Base-by-base conservation (phyloP, 2,797 vertebrate genomes). In the Muscicapa comitata region DNA sequence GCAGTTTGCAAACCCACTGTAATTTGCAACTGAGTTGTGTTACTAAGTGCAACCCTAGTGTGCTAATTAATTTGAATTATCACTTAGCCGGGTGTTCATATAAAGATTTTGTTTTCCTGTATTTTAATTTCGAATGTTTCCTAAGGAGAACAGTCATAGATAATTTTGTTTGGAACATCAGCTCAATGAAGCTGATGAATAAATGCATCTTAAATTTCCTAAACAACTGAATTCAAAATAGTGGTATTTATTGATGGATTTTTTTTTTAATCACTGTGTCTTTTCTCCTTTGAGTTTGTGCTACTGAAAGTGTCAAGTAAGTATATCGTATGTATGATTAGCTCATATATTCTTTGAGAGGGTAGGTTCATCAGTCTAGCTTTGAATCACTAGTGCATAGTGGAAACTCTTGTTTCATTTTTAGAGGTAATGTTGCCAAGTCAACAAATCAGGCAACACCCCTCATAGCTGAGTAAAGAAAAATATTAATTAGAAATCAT, bases 51-150 rank as follows among this genome's bases (percentile, higher is more conserved):
- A 68, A 72, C 54, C 84, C 84, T 55, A 31, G 42, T 89, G 72
- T 89, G 86, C 81, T 94, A 86, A 94, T 94, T 95, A 93, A 94
- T 71, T 94, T 87, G 50, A 78, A 74, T 73, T 91, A 80, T 87
- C 75, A 67, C 59, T 77, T 89, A 87, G 50, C n/a, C 17, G 31
- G 70, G n/a, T 72, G 33, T 84, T 95, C 62, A 58, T 86, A 13
- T 54, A 72, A 88, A 91, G 62, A 81, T 59, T 75, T 90, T 77
- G 25, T 76, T 95, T 75, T 57, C 50, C 47, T 80, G 54, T 73
- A 84, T 94, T 90, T 94, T 78, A 77, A 83, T 66, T 88, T 71
- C 58, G 42, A 83, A 51, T 54, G 77, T 84, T 92, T 95, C 82
- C 78, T 83, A 88, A 89, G 48, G 77, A 86, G 62, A 83, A 37